Percentiles rank a stretch among this genome's conserved stretches.
These are phyloP conservation scores for Leucophenga varia DNA, from an alignment of 1,140 invertebrate genomes.

Conservation along the genomic window DNA sequence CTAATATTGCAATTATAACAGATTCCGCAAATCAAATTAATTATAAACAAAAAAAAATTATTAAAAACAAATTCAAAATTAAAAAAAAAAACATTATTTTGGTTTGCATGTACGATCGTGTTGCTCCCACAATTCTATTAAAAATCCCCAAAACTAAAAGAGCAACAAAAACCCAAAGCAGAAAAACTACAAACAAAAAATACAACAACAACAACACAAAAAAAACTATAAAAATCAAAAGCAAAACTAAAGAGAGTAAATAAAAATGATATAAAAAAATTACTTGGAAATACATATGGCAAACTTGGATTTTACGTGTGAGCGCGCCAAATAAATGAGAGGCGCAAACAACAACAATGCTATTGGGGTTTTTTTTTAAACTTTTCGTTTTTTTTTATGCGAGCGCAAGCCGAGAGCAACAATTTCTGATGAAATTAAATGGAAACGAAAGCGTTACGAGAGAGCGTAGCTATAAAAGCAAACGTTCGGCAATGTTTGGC, in stretches of 20 bases:
- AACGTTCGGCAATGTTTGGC: constrained; percentile 13
- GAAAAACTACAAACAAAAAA: not conserved
- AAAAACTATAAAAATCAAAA: not conserved
- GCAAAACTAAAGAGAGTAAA: constrained; percentile 13
- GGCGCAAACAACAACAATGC: not conserved
- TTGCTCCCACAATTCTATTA: too few species aligned
- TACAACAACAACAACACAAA: not conserved
- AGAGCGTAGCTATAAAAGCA: constrained; percentile 50
- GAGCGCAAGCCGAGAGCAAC: not conserved
- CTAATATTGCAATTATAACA: too few species aligned
- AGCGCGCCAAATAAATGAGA: too few species aligned
- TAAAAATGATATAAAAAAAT: not conserved
- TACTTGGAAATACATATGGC: not conserved
- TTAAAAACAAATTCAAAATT: too few species aligned
- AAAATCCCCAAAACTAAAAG: too few species aligned
- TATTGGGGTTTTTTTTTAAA: constrained; percentile 13
- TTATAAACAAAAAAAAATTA: too few species aligned
- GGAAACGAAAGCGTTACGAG: constrained; percentile 15
- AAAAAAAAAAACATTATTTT: too few species aligned
- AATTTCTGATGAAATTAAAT: constrained; percentile 52
- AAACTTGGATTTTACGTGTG: not conserved
- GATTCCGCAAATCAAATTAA: too few species aligned
- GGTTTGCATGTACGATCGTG: too few species aligned
- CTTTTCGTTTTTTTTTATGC: too few species aligned
- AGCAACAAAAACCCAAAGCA: too few species aligned